phyloP scores from a whole-genome alignment of 2,113 vertebrate species.

The Alligator mississippiensis region DNA sequence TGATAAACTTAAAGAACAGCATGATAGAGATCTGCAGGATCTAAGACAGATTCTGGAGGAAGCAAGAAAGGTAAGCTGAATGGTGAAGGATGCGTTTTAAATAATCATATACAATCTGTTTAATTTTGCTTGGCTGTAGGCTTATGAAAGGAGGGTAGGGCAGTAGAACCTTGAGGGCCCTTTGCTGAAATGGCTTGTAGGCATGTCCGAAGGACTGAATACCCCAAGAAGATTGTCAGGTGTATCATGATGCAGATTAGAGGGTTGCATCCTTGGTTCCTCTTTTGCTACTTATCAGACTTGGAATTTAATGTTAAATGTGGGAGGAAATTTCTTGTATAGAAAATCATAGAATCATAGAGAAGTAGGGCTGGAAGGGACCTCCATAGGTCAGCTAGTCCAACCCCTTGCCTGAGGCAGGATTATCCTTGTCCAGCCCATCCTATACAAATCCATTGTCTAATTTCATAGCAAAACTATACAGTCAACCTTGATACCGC shows the following conservation, averaged over 20 bases:
- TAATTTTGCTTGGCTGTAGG: background rate
- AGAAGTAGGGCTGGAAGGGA: too few species aligned
- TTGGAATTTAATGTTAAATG: background rate
- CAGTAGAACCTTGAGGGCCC: background rate
- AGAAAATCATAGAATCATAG: too few species aligned
- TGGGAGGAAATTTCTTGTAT: background rate
- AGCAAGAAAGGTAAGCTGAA: conserved; percentile 83
- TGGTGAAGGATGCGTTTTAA: background rate
- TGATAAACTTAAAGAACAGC: conserved; percentile 92
- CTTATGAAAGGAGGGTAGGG: background rate
- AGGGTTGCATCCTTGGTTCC: too few species aligned
- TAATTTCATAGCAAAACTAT: background rate
- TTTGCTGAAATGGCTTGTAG: background rate
- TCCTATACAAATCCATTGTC: too few species aligned
- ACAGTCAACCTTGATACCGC: too few species aligned
- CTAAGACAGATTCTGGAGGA: conserved; percentile 85
- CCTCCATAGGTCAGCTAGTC: too few species aligned
- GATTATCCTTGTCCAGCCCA: too few species aligned
- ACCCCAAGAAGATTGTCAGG: background rate
- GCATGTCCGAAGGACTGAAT: background rate
- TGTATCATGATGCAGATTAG: background rate
- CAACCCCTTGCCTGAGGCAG: too few species aligned
- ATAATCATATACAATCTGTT: background rate
- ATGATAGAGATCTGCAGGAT: conserved; percentile 84
- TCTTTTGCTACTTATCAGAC: background rate